phyloP scores from a whole-genome alignment of 2,797 vertebrate genomes.

The Phyllotis vaccarum region DNA sequence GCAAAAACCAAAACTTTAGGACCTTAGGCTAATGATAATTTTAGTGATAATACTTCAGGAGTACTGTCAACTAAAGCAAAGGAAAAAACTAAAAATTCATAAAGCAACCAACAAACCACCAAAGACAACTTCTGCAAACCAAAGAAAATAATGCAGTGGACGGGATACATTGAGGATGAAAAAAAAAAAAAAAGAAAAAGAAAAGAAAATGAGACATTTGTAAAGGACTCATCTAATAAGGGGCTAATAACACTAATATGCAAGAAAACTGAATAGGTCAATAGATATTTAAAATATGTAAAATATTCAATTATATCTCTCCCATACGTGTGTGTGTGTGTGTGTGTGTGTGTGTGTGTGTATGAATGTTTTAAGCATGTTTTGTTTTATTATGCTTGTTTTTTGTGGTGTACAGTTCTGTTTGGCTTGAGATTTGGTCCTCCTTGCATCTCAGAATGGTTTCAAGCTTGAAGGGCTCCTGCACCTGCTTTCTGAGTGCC shows the following conservation, averaged over 20 bases:
- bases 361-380: neutral
- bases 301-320: neutral
- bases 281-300: neutral
- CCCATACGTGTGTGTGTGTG: too few species aligned
- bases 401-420: neutral
- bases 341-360: neutral
- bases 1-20: neutral
- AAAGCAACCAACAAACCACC: neutral
- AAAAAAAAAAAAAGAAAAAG: too few species aligned
- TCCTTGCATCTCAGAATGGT: neutral
- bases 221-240: neutral
- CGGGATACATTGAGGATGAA: neutral
- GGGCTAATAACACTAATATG: neutral
- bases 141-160: neutral
- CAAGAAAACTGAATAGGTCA: neutral
- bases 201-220: neutral
- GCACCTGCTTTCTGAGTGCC: neutral
- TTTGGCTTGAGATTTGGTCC: neutral
- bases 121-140: neutral
- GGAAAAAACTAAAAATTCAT: neutral
- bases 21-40: neutral
- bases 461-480: neutral
- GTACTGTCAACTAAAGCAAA: neutral
- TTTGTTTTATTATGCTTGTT: neutral
- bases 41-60: neutral